These are phyloP conservation scores for Condylostylus longicornis DNA, from an alignment of 1,140 invertebrate species.

Conservation along the genomic window DNA sequence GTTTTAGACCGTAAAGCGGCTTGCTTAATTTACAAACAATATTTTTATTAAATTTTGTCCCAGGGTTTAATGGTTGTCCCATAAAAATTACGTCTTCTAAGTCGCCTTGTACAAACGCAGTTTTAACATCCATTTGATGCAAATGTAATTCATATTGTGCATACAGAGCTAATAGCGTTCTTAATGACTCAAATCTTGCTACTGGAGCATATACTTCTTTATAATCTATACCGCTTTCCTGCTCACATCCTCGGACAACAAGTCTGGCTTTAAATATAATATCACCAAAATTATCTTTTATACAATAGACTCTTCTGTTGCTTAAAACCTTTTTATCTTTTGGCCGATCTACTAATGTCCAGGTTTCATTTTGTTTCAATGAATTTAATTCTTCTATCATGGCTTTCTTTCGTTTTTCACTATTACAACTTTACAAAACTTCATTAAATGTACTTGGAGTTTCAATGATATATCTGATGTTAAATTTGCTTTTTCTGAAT, in stretches of 20 bases:
- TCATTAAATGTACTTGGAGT: no score
- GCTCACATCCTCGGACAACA: constrained; percentile 26
- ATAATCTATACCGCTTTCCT: constrained; percentile 26
- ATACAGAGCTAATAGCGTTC: constrained; percentile 16
- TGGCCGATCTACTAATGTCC: constrained; percentile 7
- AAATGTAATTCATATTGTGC: constrained; percentile 15
- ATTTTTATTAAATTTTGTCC: no score
- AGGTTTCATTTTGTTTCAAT: constrained; percentile 8
- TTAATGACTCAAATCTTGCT: constrained; percentile 16
- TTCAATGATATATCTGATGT: no score
- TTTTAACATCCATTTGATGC: constrained; percentile 21
- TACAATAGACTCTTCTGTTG: constrained; percentile 15
- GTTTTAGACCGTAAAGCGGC: no score
- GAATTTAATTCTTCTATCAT: constrained; percentile 4
- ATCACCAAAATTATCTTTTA: no score
- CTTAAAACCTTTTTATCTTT: constrained; percentile 4
- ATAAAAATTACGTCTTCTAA: constrained; percentile 28
- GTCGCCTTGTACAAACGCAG: constrained; percentile 27
- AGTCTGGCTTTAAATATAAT: constrained; percentile 26
- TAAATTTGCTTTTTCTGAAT: no score
- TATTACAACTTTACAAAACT: no score
- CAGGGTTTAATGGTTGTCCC: no score
- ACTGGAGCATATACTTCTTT: constrained; percentile 27
- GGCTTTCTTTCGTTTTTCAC: background rate
- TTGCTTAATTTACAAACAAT: no score